Base-by-base conservation (phyloP, 2,113 vertebrate species). In the Romanogobio albipinnatus region DNA sequence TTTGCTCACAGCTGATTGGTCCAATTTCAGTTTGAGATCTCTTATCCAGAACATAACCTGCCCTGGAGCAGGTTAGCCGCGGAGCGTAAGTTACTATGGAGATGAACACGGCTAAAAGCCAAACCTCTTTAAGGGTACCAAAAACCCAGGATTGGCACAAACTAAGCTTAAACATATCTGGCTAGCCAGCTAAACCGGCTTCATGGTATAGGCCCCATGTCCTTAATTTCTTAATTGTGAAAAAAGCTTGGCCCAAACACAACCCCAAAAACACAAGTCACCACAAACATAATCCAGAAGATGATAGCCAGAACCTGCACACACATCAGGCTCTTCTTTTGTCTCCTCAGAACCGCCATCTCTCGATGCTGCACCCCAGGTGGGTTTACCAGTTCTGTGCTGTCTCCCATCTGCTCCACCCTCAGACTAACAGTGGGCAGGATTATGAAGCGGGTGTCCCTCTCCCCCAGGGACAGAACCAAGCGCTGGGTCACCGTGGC, bases 361-460 rank as follows among this genome's bases (percentile, higher is more conserved):
- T 92, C 87, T 0, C 81, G 85, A 75, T 85, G 33, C 61, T 91
- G 24, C 59, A 89, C 82, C 84, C 88, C 0, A 75, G 87, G 84
- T 0, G 24, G 26, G 76, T 78, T 85, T 53, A 9, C 64, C 53
- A 22, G 24, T 45, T 82, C 81, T 8, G 84, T 39, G 29, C 76
- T 85, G 0, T 89, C 90, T 59, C 91, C 89, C 93, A 94, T 95
- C 90, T 93, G 94, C 89, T 95, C 94, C 87, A 95, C 95, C 77
- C 85, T 87, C 83, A 95, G 93, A 91, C 95, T 95, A 56, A 95
- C 92, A 0, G 95, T 95, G 89, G 95, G 94, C 85, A 95, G 87
- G 81, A 94, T 93, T 86, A 95, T 92, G 85, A 94, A 92, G 64
- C 89, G 90, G 68, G 93, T 56, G 39, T 95, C 94, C 19, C 90